These are phyloP conservation scores for Collichthys lucidus DNA, from an alignment of 2,113 vertebrate species.

Conservation along the genomic window DNA sequence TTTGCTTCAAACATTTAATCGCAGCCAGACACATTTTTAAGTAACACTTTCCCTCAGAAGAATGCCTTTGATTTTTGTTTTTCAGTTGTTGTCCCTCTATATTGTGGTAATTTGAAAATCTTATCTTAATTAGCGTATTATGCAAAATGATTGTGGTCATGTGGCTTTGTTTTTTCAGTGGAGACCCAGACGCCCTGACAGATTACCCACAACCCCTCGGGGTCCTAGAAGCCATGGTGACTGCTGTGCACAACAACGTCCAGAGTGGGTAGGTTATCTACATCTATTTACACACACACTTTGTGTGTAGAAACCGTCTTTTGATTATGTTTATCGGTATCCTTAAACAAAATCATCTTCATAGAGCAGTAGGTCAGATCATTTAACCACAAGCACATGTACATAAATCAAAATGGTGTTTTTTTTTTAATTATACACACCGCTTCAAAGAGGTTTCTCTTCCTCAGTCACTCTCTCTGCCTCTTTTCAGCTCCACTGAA, in stretches of 20 bases:
- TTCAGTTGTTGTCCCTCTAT: constrained; percentile 39
- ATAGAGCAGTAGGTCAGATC: neutral
- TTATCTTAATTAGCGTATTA: constrained; percentile 62
- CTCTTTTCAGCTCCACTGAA: constrained; percentile 16
- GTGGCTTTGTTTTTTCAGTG: constrained; percentile 74
- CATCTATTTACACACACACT: neutral
- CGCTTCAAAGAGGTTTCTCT: neutral
- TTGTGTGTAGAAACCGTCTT: neutral
- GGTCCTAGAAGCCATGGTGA: constrained; percentile 81
- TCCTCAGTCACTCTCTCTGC: neutral
- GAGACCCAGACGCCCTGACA: constrained; percentile 70
- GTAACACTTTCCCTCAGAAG: constrained; percentile 36
- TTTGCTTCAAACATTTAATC: constrained; percentile 45
- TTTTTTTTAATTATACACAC: neutral
- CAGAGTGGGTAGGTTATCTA: constrained; percentile 75
- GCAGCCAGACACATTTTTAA: constrained; percentile 51
- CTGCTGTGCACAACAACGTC: constrained; percentile 79
- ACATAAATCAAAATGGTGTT: neutral
- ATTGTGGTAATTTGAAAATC: constrained; percentile 54
- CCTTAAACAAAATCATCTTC: neutral
- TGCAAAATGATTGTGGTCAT: constrained; percentile 45
- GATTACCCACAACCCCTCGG: constrained; percentile 78
- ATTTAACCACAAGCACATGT: neutral
- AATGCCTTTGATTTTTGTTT: constrained; percentile 45
- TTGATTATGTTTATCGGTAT: neutral